phyloP scores from a whole-genome alignment of 2,113 vertebrate species.

The Colossoma macropomum region DNA sequence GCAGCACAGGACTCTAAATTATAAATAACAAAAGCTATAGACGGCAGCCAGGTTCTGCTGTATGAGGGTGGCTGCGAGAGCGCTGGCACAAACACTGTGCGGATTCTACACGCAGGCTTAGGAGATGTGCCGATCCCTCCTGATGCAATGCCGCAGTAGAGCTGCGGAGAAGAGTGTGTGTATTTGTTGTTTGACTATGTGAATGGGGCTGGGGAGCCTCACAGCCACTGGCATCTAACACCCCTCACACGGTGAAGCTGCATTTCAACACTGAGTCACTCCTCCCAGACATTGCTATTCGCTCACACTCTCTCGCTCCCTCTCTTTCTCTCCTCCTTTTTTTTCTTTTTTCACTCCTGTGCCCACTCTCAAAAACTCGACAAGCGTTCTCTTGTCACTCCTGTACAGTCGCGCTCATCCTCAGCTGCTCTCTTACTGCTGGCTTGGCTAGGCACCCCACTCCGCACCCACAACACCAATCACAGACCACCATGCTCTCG shows the following conservation, averaged over 20 bases:
- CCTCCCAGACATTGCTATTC: conserved; percentile 48
- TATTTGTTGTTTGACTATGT: conserved; percentile 35
- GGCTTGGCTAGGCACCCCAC: neutral
- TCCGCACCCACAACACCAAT: conserved; percentile 33
- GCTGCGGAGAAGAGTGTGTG: conserved; percentile 29
- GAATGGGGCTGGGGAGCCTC: conserved; percentile 31
- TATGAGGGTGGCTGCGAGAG: conserved; percentile 17
- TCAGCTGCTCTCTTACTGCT: neutral
- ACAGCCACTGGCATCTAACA: conserved; percentile 23
- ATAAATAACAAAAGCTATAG: conserved; percentile 51
- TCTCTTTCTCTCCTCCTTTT: conserved; percentile 27
- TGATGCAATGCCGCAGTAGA: conserved; percentile 49
- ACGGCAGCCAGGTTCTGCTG: conserved; percentile 21
- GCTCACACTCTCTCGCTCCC: conserved; percentile 26
- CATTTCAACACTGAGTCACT: conserved; percentile 46
- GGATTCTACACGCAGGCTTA: conserved; percentile 40
- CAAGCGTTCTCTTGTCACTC: neutral
- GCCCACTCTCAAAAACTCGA: neutral
- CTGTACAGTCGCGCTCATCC: neutral
- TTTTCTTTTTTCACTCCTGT: conserved; percentile 48
- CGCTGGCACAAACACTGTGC: conserved; percentile 5
- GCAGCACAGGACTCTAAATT: conserved; percentile 56
- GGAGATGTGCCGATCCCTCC: conserved; percentile 49
- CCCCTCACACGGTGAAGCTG: neutral
- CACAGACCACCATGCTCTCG: conserved; percentile 40